A percentile compares a stretch with the other conserved stretches of the same genome.
phyloP scores from a whole-genome alignment of 2,888 invertebrate genomes.

The Carabus problematicus region DNA sequence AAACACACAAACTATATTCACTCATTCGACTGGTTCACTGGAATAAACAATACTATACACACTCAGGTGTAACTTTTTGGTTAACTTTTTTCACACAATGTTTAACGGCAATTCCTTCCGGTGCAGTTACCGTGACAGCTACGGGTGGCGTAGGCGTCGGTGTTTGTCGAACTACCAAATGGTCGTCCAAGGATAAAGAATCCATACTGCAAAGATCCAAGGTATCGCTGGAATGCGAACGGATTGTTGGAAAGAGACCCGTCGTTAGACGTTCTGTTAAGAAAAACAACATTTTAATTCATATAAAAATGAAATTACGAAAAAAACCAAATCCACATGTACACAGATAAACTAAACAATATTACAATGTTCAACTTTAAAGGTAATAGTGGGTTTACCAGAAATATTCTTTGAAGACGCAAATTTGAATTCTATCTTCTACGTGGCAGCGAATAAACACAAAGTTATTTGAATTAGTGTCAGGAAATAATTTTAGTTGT shows the following conservation, averaged over 20 bases:
- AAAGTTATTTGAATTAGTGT: no score
- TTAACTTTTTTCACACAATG: slow-evolving; percentile 35
- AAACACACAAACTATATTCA: slow-evolving; percentile 11
- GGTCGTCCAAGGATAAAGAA: slow-evolving; percentile 38
- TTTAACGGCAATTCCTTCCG: slow-evolving; percentile 33
- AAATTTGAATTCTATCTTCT: no score
- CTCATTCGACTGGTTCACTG: no score
- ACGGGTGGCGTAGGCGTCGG: slow-evolving; percentile 28
- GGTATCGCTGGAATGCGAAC: slow-evolving; percentile 40
- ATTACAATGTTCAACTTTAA: no score
- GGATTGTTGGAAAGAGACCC: slow-evolving; percentile 38
- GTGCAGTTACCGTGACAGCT: slow-evolving; percentile 35
- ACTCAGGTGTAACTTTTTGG: slow-evolving; percentile 37
- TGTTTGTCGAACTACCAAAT: slow-evolving; percentile 21
- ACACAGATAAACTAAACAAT: no score
- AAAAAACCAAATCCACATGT: no score
- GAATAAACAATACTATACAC: slow-evolving; percentile 27
- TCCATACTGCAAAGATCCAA: slow-evolving; percentile 42
- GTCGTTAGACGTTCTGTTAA: slow-evolving; percentile 31
- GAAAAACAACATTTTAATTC: no score
- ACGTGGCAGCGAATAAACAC: no score
- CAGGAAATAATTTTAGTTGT: no score
- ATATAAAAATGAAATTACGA: no score
- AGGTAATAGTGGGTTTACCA: no score
- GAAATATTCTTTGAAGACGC: no score